A percentile compares a stretch with the other conserved stretches of the same genome.
These are phyloP conservation scores for Okamejei kenojei DNA, from an alignment of 2,797 vertebrate genomes.

Conservation along the genomic window DNA sequence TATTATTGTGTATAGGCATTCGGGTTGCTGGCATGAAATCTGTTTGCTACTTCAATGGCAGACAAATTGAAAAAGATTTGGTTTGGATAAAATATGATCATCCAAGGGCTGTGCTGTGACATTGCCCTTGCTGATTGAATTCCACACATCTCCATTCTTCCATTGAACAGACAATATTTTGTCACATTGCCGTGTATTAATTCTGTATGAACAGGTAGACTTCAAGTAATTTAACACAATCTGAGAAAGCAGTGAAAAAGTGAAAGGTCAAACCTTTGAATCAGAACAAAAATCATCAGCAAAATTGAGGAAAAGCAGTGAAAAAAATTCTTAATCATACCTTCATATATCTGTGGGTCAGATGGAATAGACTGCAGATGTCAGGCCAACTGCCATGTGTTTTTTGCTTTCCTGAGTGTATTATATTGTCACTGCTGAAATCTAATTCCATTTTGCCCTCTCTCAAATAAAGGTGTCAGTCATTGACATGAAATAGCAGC, in stretches of 20 bases:
- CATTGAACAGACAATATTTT: conserved; percentile 66
- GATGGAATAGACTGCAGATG: conserved; percentile 49
- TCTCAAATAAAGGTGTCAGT: conserved; percentile 53
- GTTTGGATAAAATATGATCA: conserved; percentile 51
- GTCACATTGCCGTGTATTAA: conserved; percentile 63
- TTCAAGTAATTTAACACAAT: conserved; percentile 59
- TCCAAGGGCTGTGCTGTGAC: conserved; percentile 49
- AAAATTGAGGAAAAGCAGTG: conserved; percentile 53
- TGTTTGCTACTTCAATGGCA: conserved; percentile 39
- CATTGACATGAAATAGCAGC: conserved; percentile 50
- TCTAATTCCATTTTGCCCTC: conserved; percentile 54
- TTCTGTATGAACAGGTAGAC: conserved; percentile 59
- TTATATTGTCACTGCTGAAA: conserved; percentile 48
- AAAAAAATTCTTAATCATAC: conserved; percentile 59
- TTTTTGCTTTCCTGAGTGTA: conserved; percentile 49
- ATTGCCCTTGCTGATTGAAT: conserved; percentile 67
- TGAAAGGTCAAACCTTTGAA: conserved; percentile 59
- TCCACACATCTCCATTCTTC: conserved; percentile 62
- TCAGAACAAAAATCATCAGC: conserved; percentile 55
- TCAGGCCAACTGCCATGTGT: conserved; percentile 50
- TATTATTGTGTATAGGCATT: conserved; percentile 45
- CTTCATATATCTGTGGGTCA: conserved; percentile 57
- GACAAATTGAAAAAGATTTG: conserved; percentile 48
- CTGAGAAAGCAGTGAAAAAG: conserved; percentile 49
- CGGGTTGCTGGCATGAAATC: conserved; percentile 40